A percentile compares a stretch with the other conserved stretches of the same genome.
phyloP scores from a whole-genome alignment of 2,888 invertebrate species.

The Dicyrtomina minuta region DNA sequence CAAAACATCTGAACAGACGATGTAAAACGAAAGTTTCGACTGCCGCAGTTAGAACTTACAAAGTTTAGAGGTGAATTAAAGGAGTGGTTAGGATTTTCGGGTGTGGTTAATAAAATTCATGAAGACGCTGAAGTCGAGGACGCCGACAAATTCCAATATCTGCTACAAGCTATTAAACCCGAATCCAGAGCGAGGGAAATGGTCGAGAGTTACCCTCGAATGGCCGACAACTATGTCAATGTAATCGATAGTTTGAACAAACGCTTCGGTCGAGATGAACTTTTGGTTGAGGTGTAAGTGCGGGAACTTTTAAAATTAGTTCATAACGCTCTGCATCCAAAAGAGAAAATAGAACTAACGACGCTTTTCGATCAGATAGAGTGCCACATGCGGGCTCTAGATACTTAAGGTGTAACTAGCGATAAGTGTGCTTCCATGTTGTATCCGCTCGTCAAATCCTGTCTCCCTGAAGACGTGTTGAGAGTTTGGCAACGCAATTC shows the following conservation, averaged over 20 bases:
- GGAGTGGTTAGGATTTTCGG: slow-evolving; percentile 53
- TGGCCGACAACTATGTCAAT: slow-evolving; percentile 52
- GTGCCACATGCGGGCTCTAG: slow-evolving; percentile 33
- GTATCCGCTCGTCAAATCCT: slow-evolving; percentile 53
- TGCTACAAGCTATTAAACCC: slow-evolving; percentile 42
- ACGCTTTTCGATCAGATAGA: slow-evolving; percentile 36
- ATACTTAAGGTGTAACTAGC: slow-evolving; percentile 32
- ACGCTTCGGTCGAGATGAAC: slow-evolving; percentile 46
- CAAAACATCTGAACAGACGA: too few species aligned
- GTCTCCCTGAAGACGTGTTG: slow-evolving; percentile 53
- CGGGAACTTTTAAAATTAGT: slow-evolving; percentile 54
- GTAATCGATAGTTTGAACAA: slow-evolving; percentile 38
- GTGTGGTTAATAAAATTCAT: slow-evolving; percentile 52
- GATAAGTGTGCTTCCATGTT: slow-evolving; percentile 33
- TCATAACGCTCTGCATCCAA: background rate
- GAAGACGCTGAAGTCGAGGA: slow-evolving; percentile 40
- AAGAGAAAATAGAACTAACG: slow-evolving; percentile 13
- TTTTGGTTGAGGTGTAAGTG: slow-evolving; percentile 53
- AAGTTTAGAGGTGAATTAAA: slow-evolving; percentile 51
- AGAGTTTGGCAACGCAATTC: slow-evolving; percentile 49
- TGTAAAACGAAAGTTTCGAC: too few species aligned
- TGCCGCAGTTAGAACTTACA: slow-evolving; percentile 45
- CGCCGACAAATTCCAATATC: slow-evolving; percentile 47
- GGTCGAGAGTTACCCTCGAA: slow-evolving; percentile 42
- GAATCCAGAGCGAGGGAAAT: slow-evolving; percentile 50